Percentiles rank a stretch among this genome's conserved stretches.
phyloP scores from a whole-genome alignment of 2,113 vertebrate genomes.

The Odocoileus virginianus region DNA sequence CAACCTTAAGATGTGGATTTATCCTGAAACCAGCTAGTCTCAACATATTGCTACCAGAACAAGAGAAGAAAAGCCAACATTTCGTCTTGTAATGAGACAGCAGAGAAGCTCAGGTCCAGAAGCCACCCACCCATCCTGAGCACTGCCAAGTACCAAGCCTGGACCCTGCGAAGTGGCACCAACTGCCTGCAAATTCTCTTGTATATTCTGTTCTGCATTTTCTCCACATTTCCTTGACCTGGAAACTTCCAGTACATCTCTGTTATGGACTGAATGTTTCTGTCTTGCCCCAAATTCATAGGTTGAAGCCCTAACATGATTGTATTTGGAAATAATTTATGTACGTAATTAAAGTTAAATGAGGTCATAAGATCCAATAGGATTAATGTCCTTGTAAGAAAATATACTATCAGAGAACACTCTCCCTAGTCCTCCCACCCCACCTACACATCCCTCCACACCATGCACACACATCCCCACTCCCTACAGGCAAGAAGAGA shows the following conservation, averaged over 20 bases:
- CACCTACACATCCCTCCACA: no score
- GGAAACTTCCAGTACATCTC: background rate
- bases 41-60: background rate
- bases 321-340: background rate
- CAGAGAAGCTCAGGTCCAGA: background rate
- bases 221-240: background rate
- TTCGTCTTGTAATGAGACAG: background rate
- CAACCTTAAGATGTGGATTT: constrained; percentile 32
- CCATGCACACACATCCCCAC: no score
- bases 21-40: constrained; percentile 47
- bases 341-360: background rate
- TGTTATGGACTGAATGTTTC: background rate
- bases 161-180: background rate
- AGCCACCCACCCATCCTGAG: background rate
- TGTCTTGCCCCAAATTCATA: background rate
- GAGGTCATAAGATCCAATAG: background rate
- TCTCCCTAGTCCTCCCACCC: background rate
- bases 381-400: background rate
- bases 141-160: background rate
- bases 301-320: background rate
- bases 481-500: background rate
- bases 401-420: background rate
- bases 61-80: background rate
- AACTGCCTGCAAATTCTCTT: background rate
- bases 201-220: background rate